Conservation (phyloP, 2,797 vertebrate species). For the Channallabes apus region DNA sequence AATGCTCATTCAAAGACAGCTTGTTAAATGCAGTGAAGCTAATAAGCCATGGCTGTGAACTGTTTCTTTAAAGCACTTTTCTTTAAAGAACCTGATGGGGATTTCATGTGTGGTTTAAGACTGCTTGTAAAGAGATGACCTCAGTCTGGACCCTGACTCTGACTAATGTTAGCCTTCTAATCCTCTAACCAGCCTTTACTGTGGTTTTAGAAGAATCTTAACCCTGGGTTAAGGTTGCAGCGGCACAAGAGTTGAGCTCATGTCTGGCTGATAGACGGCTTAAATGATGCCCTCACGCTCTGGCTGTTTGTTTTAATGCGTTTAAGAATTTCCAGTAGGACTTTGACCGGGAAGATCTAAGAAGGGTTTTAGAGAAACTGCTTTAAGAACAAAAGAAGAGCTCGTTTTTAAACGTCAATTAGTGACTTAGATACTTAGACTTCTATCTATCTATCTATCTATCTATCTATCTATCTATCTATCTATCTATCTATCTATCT, state of each 20-base stretch:
- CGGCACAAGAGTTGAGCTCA: neutral
- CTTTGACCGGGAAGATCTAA: neutral
- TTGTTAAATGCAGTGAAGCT: slow-evolving; percentile 58
- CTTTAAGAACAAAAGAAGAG: neutral
- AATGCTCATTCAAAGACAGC: slow-evolving; percentile 50
- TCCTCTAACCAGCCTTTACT: slow-evolving; percentile 19
- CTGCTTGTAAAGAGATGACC: slow-evolving; percentile 49
- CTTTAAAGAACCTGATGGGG: slow-evolving; percentile 47
- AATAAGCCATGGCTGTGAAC: slow-evolving; percentile 47
- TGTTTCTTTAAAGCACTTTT: slow-evolving; percentile 57
- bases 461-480: no score
- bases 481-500: no score
- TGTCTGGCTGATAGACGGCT: neutral
- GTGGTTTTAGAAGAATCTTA: slow-evolving; percentile 9
- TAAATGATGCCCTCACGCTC: neutral
- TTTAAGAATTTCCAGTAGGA: neutral
- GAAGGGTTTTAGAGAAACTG: neutral
- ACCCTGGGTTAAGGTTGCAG: neutral
- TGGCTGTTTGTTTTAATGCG: neutral
- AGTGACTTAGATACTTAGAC: neutral
- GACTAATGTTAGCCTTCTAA: slow-evolving; percentile 14
- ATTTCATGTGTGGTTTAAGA: slow-evolving; percentile 53
- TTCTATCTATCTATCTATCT: neutral
- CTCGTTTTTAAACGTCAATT: neutral
- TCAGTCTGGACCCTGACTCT: slow-evolving; percentile 18